Evolutionary conservation across 1,140 invertebrate genomes (phyloP).

Genomic region (Hylaeus anthracinus): DNA sequence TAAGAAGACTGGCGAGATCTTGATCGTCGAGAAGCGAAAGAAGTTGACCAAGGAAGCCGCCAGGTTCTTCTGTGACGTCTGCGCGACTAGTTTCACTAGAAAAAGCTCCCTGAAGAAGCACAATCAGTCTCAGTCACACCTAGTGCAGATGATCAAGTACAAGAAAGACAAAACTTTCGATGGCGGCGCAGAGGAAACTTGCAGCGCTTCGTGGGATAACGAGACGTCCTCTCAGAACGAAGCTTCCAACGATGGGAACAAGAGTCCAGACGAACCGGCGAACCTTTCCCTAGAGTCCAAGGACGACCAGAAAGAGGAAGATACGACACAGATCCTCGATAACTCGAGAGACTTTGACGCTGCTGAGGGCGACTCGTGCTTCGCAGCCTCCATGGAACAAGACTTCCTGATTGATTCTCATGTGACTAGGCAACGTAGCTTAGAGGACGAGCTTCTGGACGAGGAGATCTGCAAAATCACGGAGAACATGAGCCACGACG

Average conservation of each 20-base stretch:
- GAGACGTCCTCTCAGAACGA: constrained; percentile 23
- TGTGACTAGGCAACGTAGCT: constrained; percentile 45
- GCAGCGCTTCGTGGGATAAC: not conserved
- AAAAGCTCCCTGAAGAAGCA: constrained; percentile 79
- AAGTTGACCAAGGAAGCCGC: constrained; percentile 78
- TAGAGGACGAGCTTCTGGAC: constrained; percentile 76
- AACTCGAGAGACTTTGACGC: not conserved
- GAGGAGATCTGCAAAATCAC: constrained; percentile 80
- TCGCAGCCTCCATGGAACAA: not conserved
- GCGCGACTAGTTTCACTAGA: constrained; percentile 76
- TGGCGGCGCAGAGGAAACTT: constrained; percentile 14
- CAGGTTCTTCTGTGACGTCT: constrained; percentile 77
- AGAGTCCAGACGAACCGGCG: not conserved
- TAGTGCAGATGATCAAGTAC: constrained; percentile 66
- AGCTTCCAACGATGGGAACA: not conserved
- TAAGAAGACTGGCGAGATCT: constrained; percentile 75
- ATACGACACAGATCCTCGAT: not conserved
- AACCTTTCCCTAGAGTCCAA: not conserved
- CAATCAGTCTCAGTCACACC: constrained; percentile 76
- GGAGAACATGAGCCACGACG: constrained; percentile 79
- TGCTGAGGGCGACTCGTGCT: not conserved
- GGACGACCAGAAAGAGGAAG: not conserved
- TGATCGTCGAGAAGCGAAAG: constrained; percentile 78
- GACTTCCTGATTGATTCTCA: constrained; percentile 24
- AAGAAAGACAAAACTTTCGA: constrained; percentile 37